These are phyloP conservation scores for Sylvia atricapilla DNA, from an alignment of 2,113 vertebrate species.

Conservation along the genomic window DNA sequence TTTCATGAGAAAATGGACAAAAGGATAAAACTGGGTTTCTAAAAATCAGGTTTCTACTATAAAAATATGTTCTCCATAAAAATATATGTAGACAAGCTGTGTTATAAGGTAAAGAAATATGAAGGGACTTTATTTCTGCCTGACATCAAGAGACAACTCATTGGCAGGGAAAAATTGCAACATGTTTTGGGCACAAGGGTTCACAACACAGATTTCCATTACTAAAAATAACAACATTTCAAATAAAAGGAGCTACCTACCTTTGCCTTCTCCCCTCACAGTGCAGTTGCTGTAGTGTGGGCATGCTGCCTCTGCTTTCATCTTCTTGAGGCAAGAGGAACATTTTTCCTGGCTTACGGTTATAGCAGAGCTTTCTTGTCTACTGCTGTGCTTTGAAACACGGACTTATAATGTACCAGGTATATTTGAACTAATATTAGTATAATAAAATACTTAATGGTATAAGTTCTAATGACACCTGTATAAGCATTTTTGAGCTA, in stretches of 20 bases:
- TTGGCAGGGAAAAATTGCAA: background rate
- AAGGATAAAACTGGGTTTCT: background rate
- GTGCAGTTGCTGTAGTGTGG: background rate
- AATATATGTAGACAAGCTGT: background rate
- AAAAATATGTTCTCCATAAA: background rate
- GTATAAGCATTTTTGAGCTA: background rate
- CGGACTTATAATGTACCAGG: background rate
- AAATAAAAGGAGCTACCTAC: background rate
- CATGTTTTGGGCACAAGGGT: background rate
- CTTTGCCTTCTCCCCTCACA: background rate
- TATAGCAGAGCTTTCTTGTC: background rate
- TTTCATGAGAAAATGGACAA: background rate
- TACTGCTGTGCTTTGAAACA: background rate
- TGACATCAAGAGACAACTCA: background rate
- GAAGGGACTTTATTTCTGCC: background rate
- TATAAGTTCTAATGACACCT: background rate
- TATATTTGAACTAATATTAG: background rate
- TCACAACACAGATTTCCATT: background rate
- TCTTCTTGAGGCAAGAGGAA: background rate
- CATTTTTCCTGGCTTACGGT: background rate
- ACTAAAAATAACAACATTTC: background rate
- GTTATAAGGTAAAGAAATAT: background rate
- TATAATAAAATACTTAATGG: background rate
- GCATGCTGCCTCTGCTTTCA: background rate
- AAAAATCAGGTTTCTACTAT: background rate